Evolutionary conservation across 35 echinoderm and acorn worm species (phyloP), one percentile per base, ranked within the genome.

Genomic region (Acanthaster planci): DNA sequence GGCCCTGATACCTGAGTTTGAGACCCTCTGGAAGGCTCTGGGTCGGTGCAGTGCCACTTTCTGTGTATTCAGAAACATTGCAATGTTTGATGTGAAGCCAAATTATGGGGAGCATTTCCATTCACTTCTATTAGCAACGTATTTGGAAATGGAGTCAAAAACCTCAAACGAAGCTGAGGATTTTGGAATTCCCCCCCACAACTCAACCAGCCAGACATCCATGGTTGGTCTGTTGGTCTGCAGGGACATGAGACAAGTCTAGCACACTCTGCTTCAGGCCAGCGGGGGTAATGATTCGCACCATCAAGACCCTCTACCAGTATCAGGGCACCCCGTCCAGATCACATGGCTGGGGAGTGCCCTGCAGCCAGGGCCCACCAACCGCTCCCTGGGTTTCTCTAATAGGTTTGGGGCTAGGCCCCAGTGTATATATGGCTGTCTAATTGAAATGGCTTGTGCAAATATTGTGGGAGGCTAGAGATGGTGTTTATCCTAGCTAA

Each of bases 401-500:
- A 72, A 72, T 72, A 72, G 64, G 64, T 72, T 72, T 47, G 18
- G 64, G 64, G 64, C 64, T 7, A 72, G 64, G 64, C 64, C 27
- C 34, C 10, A 26, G 64, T 10, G 30, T 29, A 12, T 47, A 47
- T 47, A 47, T 47, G 42, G 42, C 42, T 34, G 64, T 72, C 64
- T 72, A 72, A 72, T 72, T 72, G 64, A 72, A 72, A 72, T 72
- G 64, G 64, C 64, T 72, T 72, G 64, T 72, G 64, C 64, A 72
- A 72, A 72, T 72, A 72, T 72, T 72, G 34, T 72, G 64, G 64
- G 29, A 72, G 64, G 64, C 26, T 72, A 72, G 12, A 72, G 64
- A 72, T 72, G 34, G 26, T 72, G 64, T 72, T 72, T 72, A 34
- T 29, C 64, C 23, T 72, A 72, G 23, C 64, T 72, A 10, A 19